phyloP scores from a whole-genome alignment of 92 coral and sea anemone genomes.

The Montipora capitata region DNA sequence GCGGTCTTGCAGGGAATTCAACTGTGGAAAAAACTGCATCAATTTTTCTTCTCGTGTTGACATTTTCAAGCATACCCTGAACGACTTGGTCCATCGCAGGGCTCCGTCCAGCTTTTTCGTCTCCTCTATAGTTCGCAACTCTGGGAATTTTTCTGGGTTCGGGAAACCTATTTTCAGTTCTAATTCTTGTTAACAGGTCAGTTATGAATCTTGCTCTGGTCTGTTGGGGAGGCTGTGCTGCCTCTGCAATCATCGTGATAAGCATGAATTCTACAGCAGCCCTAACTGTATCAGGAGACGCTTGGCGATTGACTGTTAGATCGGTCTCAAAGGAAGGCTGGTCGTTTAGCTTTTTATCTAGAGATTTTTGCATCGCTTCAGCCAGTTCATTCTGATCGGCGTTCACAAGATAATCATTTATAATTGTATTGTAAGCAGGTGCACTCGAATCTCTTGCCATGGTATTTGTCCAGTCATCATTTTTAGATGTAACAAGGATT shows the following conservation, averaged over 20 bases:
- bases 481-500: constrained; percentile 9
- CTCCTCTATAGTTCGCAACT: not conserved
- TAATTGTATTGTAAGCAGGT: constrained; percentile 26
- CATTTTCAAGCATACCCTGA: not conserved
- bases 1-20: constrained; percentile 32
- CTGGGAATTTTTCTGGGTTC: constrained; percentile 19
- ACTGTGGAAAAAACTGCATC: constrained; percentile 13
- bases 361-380: constrained; percentile 4
- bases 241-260: constrained; percentile 72
- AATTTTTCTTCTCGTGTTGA: not conserved
- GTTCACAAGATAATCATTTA: constrained; percentile 7
- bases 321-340: constrained; percentile 30
- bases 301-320: not conserved
- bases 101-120: constrained; percentile 55
- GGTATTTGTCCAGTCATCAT: not conserved
- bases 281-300: constrained; percentile 39
- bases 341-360: not conserved
- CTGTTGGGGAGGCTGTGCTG: constrained; percentile 55
- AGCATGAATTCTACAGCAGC: constrained; percentile 65
- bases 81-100: constrained; percentile 53
- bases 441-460: not conserved
- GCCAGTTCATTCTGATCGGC: not conserved
- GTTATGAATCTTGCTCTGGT: constrained; percentile 34
- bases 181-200: constrained; percentile 25
- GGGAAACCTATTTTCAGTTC: constrained; percentile 35